phyloP scores from a whole-genome alignment of 2,888 invertebrate species.

The Cheilosia urbana region DNA sequence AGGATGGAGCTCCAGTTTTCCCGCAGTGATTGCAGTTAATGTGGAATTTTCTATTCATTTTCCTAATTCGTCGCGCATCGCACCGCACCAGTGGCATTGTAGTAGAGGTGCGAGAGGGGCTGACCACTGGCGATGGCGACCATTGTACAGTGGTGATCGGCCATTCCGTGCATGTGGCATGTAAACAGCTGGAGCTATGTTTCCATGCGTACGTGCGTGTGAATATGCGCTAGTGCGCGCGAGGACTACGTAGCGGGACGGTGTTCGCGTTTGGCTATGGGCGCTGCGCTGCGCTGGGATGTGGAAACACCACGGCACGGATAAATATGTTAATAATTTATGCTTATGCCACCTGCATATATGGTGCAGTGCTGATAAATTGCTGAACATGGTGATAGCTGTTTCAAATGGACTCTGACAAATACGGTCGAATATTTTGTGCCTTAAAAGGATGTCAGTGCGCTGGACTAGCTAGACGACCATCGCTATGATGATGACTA shows the following conservation, averaged over 20 bases:
- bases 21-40: conserved; percentile 59
- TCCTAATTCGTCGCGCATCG: conserved; percentile 66
- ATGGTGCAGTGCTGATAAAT: conserved; percentile 77
- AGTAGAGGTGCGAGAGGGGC: not conserved
- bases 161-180: conserved; percentile 67
- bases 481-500: conserved; percentile 20
- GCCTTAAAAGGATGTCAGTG: conserved; percentile 67
- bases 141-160: conserved; percentile 27
- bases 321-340: conserved; percentile 76
- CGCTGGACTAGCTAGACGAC: conserved; percentile 17
- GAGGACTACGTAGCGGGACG: conserved; percentile 32
- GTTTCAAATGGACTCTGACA: conserved; percentile 77
- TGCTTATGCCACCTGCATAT: conserved; percentile 77
- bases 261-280: conserved; percentile 7
- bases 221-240: conserved; percentile 56
- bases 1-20: conserved; percentile 61
- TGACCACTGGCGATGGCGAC: not conserved
- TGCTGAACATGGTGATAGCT: conserved; percentile 77
- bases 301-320: conserved; percentile 64
- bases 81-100: not conserved
- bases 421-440: conserved; percentile 76
- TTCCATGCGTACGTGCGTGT: conserved; percentile 72
- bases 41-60: conserved; percentile 72
- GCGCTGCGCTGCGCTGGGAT: conserved; percentile 32
- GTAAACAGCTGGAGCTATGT: conserved; percentile 75